These are phyloP conservation scores for Scaptomyza montana DNA, from an alignment of 1,140 invertebrate genomes.

Conservation along the genomic window DNA sequence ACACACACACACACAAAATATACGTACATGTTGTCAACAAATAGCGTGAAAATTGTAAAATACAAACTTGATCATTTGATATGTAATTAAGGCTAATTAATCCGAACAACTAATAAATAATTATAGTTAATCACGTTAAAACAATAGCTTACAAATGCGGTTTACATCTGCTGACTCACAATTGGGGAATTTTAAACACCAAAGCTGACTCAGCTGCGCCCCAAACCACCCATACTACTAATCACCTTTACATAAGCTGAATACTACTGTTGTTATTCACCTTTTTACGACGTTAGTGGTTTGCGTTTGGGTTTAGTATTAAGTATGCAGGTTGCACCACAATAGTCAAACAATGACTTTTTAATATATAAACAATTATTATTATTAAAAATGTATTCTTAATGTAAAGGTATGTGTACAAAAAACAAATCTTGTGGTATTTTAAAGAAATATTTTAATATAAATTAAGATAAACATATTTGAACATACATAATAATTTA, in stretches of 20 bases:
- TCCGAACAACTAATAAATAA: background rate
- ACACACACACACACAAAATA: background rate
- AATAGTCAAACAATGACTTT: too few species aligned
- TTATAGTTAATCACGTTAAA: conserved; percentile 11
- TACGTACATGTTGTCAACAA: background rate
- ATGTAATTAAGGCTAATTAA: conserved; percentile 6
- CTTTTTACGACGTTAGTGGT: background rate
- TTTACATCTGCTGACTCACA: conserved; percentile 37
- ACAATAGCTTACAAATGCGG: background rate
- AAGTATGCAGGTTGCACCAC: background rate
- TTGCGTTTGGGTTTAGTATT: background rate
- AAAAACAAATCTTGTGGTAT: too few species aligned
- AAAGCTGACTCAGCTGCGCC: conserved; percentile 7
- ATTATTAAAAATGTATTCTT: too few species aligned
- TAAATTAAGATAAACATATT: too few species aligned
- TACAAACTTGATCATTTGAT: conserved; percentile 16
- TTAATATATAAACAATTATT: too few species aligned
- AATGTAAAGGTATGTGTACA: too few species aligned
- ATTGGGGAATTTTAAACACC: background rate
- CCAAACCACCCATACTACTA: background rate
- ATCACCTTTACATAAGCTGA: conserved; percentile 2
- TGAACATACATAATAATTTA: background rate
- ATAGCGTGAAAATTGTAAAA: conserved; percentile 13
- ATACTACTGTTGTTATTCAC: background rate
- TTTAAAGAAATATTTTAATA: too few species aligned